phyloP scores from a whole-genome alignment of 2,888 invertebrate species.

The Dynastes maya region DNA sequence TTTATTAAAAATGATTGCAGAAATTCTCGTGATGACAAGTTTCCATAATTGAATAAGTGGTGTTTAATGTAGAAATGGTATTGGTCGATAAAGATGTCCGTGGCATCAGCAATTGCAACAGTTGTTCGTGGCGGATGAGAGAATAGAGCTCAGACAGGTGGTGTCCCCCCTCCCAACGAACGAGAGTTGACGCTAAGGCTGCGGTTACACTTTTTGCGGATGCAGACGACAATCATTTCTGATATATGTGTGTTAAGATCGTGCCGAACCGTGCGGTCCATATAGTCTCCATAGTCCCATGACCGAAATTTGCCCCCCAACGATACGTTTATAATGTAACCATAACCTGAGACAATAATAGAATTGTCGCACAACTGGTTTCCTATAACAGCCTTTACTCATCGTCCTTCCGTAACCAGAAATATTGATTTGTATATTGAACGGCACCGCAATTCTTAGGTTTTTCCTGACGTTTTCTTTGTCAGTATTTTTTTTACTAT shows the following conservation, averaged over 20 bases:
- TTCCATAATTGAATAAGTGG: slow-evolving; percentile 21
- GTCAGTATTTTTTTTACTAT: slow-evolving; percentile 34
- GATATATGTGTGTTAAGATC: not conserved
- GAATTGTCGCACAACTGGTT: slow-evolving; percentile 61
- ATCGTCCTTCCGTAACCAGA: slow-evolving; percentile 23
- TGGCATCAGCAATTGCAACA: slow-evolving; percentile 56
- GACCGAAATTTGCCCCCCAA: too few species aligned
- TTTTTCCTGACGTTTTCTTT: slow-evolving; percentile 41
- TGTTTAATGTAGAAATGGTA: slow-evolving; percentile 23
- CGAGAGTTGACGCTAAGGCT: slow-evolving; percentile 41
- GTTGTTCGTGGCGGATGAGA: slow-evolving; percentile 56
- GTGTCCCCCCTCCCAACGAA: slow-evolving; percentile 48
- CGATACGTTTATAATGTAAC: slow-evolving; percentile 6
- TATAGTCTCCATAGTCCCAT: too few species aligned
- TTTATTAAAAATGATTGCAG: too few species aligned
- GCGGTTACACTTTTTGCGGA: not conserved
- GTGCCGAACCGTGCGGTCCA: too few species aligned
- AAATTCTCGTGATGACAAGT: not conserved
- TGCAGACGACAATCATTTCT: not conserved
- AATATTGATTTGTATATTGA: slow-evolving; percentile 55
- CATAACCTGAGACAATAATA: slow-evolving; percentile 55
- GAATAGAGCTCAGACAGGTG: slow-evolving; percentile 42
- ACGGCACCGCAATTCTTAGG: slow-evolving; percentile 48
- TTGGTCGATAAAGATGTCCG: slow-evolving; percentile 33
- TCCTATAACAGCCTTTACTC: slow-evolving; percentile 54